Base-by-base conservation (phyloP, 2,797 vertebrate species). In the Spatula versicolor region DNA sequence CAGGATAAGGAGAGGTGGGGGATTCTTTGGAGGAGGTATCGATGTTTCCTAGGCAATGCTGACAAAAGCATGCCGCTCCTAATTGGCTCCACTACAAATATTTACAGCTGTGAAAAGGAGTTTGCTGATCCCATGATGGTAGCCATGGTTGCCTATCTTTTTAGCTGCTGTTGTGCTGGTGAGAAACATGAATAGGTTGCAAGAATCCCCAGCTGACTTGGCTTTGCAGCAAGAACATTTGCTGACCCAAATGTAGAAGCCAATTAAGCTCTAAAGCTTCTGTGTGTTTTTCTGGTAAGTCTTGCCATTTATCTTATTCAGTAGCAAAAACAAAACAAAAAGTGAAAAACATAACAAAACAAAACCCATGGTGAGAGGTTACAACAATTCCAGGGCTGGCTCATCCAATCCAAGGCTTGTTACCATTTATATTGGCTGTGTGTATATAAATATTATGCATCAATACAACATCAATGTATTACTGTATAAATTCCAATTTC, bases 61-160 rank as follows among this genome's bases (percentile, higher is more conserved):
- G 77, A 92, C 92, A 96, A 96, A 95, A 91, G 69, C 78, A n/a
- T 25, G 23, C 87, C 12, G 85, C 93, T 71, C 66, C 85, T 96
- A 96, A 96, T 96, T 97, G 97, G 95, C 94, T 93, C 75, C 86
- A 86, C 93, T 88, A 95, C 92, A 97, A 97, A 97, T 97, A 97
- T 97, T 96, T 97, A 96, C 96, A 96, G 93, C 94, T 96, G 96
- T 83, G 83, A 96, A 93, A 91, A 95, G 96, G 25, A 89, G 85
- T 96, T 95, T 97, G 89, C 83, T 37, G 94, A 95, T 95, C 84
- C 88, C 66, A 66, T 2, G 1, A 90, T 0, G 14, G 95, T 96
- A 96, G 94, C 91, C 94, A 94, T 90, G 89, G 95, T 86, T 95
- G 91, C 94, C 89, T 81, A 79, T 78, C 83, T 93, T 95, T 78